Percentiles rank a stretch among this genome's conserved stretches.
These are phyloP conservation scores for Parazoanthus darwini DNA, from an alignment of 92 coral and sea anemone species.

Conservation along the genomic window DNA sequence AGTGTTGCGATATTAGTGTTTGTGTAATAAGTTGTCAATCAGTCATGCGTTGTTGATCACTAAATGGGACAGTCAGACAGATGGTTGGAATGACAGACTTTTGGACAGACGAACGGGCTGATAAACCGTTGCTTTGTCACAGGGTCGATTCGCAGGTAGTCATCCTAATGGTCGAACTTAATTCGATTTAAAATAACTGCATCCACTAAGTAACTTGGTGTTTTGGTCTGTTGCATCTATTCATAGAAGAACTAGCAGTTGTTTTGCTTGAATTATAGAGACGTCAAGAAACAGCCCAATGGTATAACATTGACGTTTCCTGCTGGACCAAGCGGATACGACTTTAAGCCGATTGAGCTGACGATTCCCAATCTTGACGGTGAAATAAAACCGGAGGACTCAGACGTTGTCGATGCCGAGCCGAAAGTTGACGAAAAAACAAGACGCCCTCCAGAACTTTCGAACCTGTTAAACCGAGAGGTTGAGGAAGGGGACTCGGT, in stretches of 20 bases:
- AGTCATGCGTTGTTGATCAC: too few relatives aligned
- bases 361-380: conserved; percentile 67
- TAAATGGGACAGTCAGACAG: neutral
- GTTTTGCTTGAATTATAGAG: conserved; percentile 38
- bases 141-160: too few relatives aligned
- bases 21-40: too few relatives aligned
- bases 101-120: too few relatives aligned
- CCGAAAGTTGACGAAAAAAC: conserved; percentile 44
- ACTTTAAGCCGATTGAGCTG: conserved; percentile 69
- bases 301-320: conserved; percentile 62
- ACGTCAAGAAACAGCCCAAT: conserved; percentile 55
- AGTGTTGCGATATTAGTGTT: too few relatives aligned
- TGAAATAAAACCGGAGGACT: neutral
- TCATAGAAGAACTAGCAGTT: neutral
- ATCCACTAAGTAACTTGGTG: neutral
- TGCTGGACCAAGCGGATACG: conserved; percentile 55
- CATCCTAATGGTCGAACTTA: too few relatives aligned
- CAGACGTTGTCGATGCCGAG: conserved; percentile 36
- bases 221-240: neutral
- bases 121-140: too few relatives aligned
- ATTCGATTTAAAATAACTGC: too few relatives aligned
- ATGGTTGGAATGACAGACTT: neutral
- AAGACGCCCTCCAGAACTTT: conserved; percentile 66
- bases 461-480: conserved; percentile 60
- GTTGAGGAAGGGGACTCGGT: conserved; percentile 72